Base-by-base conservation (phyloP, 2,888 invertebrate genomes). In the Acleris literana region DNA sequence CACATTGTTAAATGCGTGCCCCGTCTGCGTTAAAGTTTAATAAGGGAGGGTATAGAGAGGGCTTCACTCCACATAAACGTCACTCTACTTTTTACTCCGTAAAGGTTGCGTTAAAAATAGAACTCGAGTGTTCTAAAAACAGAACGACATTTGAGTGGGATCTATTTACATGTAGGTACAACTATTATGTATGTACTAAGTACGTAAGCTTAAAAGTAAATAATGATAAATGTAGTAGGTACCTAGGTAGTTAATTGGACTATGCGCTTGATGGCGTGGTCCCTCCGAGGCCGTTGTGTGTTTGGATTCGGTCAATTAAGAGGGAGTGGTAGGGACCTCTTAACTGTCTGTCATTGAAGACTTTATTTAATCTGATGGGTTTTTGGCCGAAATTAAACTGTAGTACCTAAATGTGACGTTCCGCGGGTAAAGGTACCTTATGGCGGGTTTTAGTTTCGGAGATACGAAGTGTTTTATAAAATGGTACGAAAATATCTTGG, bases 11-110 rank as follows among this genome's bases (percentile, higher is more conserved):
- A 55, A 59, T 18, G 46, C 39, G 48, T 61, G 70, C 70, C 72
- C 72, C 73, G 72, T 58, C 68, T 68, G 68, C 68, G 68, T 84
- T 75, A 80, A 85, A 80, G 72, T 79, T 83, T 83, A 82, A 85
- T 83, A 78, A 77, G 78, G 60, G 73, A 74, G 81, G 81, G 75
- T 67, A 76, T 69, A 78, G 74, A 78, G 74, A 76, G 80, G 74
- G 72, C 74, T 74, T 69, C 72, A 69, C 68, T 33, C 33, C 4
- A 39, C 11, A 64, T 70, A 74, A 76, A 76, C 73, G 74, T 72
- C 75, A 76, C 73, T 70, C 72, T 71, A 73, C 74, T 74, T 70
- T 69, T 70, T 71, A 69, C 71, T 63, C 70, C 68, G 70, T 72
- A 73, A 77, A 72, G 73, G 74, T 73, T 74, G 69, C 49, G 74